These are phyloP conservation scores for Uria aalge DNA, from an alignment of 2,113 vertebrate species.

Conservation along the genomic window DNA sequence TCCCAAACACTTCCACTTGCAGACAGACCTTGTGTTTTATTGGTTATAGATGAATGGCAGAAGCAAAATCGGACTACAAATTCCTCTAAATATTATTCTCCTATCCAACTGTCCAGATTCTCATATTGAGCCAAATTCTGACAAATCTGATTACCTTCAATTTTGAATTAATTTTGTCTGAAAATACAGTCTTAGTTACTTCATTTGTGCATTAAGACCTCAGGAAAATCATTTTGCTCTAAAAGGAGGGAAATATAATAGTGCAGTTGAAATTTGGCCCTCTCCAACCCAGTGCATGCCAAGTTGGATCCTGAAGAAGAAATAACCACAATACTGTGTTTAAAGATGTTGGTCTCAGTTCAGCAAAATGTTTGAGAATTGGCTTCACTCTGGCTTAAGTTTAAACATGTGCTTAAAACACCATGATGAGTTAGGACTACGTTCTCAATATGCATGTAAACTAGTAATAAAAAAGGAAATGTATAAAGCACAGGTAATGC, in stretches of 20 bases:
- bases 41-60: not conserved
- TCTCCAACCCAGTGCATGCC: not conserved
- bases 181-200: not conserved
- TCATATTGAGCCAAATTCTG: not conserved
- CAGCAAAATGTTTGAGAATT: not conserved
- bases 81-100: not conserved
- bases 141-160: not conserved
- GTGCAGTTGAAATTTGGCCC: not conserved
- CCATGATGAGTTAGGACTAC: not conserved
- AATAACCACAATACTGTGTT: not conserved
- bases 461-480: not conserved
- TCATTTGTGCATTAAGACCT: not conserved
- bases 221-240: not conserved
- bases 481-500: not conserved
- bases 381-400: not conserved
- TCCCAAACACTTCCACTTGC: not conserved
- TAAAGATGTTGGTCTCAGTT: not conserved
- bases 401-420: constrained; percentile 3
- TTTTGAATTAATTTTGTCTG: not conserved
- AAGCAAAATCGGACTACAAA: not conserved
- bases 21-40: not conserved
- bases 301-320: not conserved
- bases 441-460: not conserved
- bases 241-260: not conserved
- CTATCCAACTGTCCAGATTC: not conserved